Conservation (phyloP, 2,797 vertebrate species). For the Sternarchorhynchus goeldii region DNA sequence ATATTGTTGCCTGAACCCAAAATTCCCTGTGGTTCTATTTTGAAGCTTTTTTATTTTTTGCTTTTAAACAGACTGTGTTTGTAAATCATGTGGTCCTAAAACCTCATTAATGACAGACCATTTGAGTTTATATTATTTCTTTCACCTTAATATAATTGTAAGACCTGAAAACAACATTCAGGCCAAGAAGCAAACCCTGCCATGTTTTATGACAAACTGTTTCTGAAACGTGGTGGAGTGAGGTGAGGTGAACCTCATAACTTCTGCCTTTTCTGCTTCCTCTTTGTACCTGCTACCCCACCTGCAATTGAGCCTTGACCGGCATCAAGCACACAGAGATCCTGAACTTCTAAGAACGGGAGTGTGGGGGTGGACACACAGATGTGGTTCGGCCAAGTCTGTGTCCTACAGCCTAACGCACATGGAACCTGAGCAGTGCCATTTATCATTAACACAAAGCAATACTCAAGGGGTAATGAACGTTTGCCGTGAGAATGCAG, state of each 20-base stretch:
- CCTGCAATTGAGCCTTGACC: conserved; percentile 87
- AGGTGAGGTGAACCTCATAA: neutral
- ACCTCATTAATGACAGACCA: conserved; percentile 8
- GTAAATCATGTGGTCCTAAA: neutral
- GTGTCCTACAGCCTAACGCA: conserved; percentile 90
- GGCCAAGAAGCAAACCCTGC: too few species aligned
- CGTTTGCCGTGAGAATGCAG: neutral
- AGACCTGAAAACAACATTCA: too few species aligned
- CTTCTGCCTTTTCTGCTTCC: neutral
- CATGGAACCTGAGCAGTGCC: conserved; percentile 84
- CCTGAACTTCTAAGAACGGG: conserved; percentile 88
- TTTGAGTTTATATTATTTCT: neutral
- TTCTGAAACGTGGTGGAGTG: too few species aligned
- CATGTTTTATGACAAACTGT: too few species aligned
- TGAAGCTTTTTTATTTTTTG: neutral
- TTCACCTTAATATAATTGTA: neutral
- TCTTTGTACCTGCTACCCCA: conserved; percentile 83
- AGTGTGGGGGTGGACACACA: conserved; percentile 93
- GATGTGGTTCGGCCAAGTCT: conserved; percentile 81
- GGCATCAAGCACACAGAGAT: conserved; percentile 93
- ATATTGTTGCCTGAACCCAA: neutral
- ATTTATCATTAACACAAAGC: neutral
- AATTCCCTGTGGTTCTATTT: neutral
- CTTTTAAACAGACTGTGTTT: neutral
- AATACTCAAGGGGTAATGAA: neutral